These are phyloP conservation scores for Clarias batrachus DNA, from an alignment of 2,113 vertebrate species.

Conservation along the genomic window DNA sequence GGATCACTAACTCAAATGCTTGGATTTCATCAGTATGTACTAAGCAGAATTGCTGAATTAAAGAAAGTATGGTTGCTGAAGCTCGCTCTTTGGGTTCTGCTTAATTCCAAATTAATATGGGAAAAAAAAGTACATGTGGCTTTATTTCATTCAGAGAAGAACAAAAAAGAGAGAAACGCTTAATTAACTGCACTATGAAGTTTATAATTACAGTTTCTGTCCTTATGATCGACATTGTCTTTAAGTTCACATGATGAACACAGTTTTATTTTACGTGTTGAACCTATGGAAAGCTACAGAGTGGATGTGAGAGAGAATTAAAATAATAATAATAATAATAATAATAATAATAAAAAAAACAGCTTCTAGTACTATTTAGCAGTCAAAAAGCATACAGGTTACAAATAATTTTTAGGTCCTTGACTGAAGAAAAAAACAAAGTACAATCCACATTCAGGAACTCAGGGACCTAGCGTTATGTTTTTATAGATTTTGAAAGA, in stretches of 20 bases:
- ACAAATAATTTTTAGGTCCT: constrained; percentile 37
- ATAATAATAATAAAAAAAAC: background rate
- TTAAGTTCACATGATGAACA: background rate
- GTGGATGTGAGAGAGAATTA: background rate
- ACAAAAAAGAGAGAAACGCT: background rate
- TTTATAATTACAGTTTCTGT: constrained; percentile 7
- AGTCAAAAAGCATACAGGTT: constrained; percentile 27
- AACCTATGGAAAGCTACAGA: background rate
- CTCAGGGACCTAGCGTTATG: background rate
- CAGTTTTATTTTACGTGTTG: background rate
- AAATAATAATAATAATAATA: no score
- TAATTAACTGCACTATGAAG: constrained; percentile 24
- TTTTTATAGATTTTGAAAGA: constrained; percentile 9
- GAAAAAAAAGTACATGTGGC: background rate
- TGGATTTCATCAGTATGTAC: constrained; percentile 55
- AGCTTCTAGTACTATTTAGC: constrained; percentile 3
- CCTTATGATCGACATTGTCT: background rate
- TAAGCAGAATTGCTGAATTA: constrained; percentile 50
- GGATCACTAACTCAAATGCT: constrained; percentile 61
- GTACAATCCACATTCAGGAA: background rate
- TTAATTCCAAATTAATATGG: constrained; percentile 13
- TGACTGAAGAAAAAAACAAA: constrained; percentile 35
- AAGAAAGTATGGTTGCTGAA: constrained; percentile 29
- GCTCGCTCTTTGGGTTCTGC: constrained; percentile 25
- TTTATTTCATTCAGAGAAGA: constrained; percentile 13